Evolutionary conservation across 2,888 invertebrate genomes (phyloP), one percentile per base, ranked within the genome.

Genomic region (Sericinus montela): DNA sequence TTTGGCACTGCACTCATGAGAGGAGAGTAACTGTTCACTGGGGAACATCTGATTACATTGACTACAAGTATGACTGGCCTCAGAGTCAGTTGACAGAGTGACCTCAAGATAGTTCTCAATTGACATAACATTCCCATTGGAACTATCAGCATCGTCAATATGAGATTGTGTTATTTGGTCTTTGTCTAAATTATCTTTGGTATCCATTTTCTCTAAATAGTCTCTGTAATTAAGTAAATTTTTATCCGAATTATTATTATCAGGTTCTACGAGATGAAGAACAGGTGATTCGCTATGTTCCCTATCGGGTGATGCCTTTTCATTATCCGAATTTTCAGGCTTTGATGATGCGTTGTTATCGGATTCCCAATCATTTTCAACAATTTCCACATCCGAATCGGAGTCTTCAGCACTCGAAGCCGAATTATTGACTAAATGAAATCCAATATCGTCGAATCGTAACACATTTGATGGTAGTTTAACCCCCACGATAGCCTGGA

Each of bases 401-500:
- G 87, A 86, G 53, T 89, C 88, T 69, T 87, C 86, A 43, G 76
- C 88, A 59, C 85, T 86, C 44, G 87, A 86, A 56, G 70, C 74
- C 46, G 82, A 77, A 63, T 84, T 83, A 68, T 87, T 87, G 53
- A 80, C 82, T 73, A 87, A 75, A 63, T 87, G 86, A 64, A 89
- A 84, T 62, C 86, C 89, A 60, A 89, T 89, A 75, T 89, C 89
- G 63, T 89, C 89, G 62, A 89, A 89, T 62, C 89, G 80, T 66
- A 89, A 82, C 62, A 89, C 87, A 65, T 87, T 89, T 54, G 87
- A 69, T 64, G 89, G 89, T 65, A 89, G 84, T 77, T 89, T 89
- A 75, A 89, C 89, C 79, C 89, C 89, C 67, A 89, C 88, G 62
- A 89, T 89, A 81, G 86, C 79, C 76, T 89, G 88, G 73, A 89